Evolutionary conservation across 1,140 invertebrate genomes (phyloP).

Genomic region (Drosophila dunni): DNA sequence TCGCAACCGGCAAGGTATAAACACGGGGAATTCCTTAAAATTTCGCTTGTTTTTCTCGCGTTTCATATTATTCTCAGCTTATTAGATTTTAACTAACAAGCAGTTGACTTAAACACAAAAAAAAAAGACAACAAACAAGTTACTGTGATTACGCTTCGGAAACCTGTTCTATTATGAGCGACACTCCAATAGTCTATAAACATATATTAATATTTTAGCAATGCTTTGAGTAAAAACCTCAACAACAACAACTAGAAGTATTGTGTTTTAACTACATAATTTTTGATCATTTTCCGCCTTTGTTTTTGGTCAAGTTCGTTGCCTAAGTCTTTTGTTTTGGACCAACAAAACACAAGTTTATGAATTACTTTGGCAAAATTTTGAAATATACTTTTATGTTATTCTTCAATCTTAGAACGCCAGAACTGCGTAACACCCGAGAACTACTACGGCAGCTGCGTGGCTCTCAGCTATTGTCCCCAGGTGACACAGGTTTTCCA

Average conservation of each 20-base stretch:
- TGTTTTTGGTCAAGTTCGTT: slow-evolving; percentile 60
- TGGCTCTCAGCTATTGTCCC: slow-evolving; percentile 70
- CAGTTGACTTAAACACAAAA: background rate
- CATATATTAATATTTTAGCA: slow-evolving; percentile 26
- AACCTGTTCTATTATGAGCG: slow-evolving; percentile 64
- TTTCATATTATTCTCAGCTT: background rate
- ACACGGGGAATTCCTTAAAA: background rate
- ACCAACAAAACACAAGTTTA: slow-evolving; percentile 21
- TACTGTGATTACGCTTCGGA: slow-evolving; percentile 19
- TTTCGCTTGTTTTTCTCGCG: background rate
- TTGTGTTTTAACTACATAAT: slow-evolving; percentile 12
- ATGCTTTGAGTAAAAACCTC: slow-evolving; percentile 8
- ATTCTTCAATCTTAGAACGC: slow-evolving; percentile 39
- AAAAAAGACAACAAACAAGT: slow-evolving; percentile 33
- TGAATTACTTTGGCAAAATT: slow-evolving; percentile 28
- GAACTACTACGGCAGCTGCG: slow-evolving; percentile 75
- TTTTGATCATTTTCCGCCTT: slow-evolving; percentile 6
- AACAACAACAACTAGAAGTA: background rate
- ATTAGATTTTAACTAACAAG: slow-evolving; percentile 10
- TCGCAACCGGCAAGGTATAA: slow-evolving; percentile 58
- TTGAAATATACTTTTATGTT: background rate
- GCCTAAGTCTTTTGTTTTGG: slow-evolving; percentile 65
- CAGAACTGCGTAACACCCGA: slow-evolving; percentile 77
- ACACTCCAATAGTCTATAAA: slow-evolving; percentile 16
- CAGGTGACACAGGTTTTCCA: slow-evolving; percentile 71